phyloP scores from a whole-genome alignment of 2,888 invertebrate genomes.

The Scaptomyza reducta region DNA sequence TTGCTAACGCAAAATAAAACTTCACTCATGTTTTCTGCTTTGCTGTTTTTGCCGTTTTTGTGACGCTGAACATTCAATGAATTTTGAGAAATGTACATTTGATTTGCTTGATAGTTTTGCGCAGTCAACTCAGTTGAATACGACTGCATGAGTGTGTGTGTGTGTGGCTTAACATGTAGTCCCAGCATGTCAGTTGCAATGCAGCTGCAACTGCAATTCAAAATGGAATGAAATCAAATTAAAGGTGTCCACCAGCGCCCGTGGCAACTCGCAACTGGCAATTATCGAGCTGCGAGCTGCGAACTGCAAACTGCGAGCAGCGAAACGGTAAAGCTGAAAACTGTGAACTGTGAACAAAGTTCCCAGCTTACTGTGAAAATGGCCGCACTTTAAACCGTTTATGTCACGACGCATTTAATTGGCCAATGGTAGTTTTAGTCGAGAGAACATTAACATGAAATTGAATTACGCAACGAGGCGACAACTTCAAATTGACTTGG shows the following conservation, averaged over 20 bases:
- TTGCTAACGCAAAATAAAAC: conserved; percentile 44
- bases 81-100: conserved; percentile 78
- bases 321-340: conserved; percentile 4
- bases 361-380: conserved; percentile 1
- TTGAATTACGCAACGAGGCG: conserved; percentile 49
- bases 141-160: conserved; percentile 12
- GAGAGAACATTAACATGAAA: conserved; percentile 28
- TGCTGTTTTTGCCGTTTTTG: conserved; percentile 15
- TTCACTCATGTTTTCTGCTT: background rate
- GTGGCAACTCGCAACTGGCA: conserved; percentile 48
- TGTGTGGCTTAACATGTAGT: conserved; percentile 55
- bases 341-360: background rate
- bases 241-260: conserved; percentile 61
- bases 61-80: conserved; percentile 68
- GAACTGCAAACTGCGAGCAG: background rate
- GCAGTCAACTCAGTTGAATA: conserved; percentile 34
- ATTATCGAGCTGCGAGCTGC: conserved; percentile 48
- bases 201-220: conserved; percentile 70
- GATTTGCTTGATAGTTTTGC: conserved; percentile 73
- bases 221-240: conserved; percentile 74
- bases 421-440: conserved; percentile 28
- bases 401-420: conserved; percentile 54
- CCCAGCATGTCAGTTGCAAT: conserved; percentile 73
- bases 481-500: conserved; percentile 56
- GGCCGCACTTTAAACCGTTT: conserved; percentile 46